phyloP scores from a whole-genome alignment of 1,140 invertebrate genomes.

The Phymastichus coffea region DNA sequence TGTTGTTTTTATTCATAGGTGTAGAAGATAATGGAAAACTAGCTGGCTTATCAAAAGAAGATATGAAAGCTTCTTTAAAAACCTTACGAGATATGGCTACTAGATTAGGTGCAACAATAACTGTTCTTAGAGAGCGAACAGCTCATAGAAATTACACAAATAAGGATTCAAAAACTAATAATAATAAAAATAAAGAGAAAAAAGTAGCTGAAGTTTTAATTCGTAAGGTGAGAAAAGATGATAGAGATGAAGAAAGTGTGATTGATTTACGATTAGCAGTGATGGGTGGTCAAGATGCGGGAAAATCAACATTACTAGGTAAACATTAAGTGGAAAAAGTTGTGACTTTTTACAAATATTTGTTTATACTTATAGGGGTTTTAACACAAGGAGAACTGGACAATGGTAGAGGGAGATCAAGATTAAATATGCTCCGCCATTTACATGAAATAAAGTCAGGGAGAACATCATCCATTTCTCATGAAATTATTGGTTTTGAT shows the following conservation, averaged over 20 bases:
- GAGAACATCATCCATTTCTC: slow-evolving; percentile 92
- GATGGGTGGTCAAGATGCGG: slow-evolving; percentile 89
- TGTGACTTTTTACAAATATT: background rate
- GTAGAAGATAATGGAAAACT: slow-evolving; percentile 91
- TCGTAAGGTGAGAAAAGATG: slow-evolving; percentile 74
- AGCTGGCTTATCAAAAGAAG: slow-evolving; percentile 74
- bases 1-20: slow-evolving; percentile 46
- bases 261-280: slow-evolving; percentile 89
- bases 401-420: slow-evolving; percentile 90
- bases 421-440: slow-evolving; percentile 94
- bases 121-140: slow-evolving; percentile 65
- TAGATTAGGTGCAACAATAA: slow-evolving; percentile 78
- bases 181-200: slow-evolving; percentile 43
- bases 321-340: slow-evolving; percentile 10
- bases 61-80: slow-evolving; percentile 79
- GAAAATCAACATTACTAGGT: slow-evolving; percentile 86
- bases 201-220: slow-evolving; percentile 86
- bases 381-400: slow-evolving; percentile 93
- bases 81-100: slow-evolving; percentile 84
- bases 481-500: slow-evolving; percentile 96
- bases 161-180: slow-evolving; percentile 41
- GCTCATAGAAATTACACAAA: slow-evolving; percentile 42
- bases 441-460: slow-evolving; percentile 96
- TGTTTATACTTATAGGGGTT: slow-evolving; percentile 69
- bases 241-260: slow-evolving; percentile 82